Base-by-base conservation (phyloP, 1,140 invertebrate genomes). In the Hypothenemus hampei region DNA sequence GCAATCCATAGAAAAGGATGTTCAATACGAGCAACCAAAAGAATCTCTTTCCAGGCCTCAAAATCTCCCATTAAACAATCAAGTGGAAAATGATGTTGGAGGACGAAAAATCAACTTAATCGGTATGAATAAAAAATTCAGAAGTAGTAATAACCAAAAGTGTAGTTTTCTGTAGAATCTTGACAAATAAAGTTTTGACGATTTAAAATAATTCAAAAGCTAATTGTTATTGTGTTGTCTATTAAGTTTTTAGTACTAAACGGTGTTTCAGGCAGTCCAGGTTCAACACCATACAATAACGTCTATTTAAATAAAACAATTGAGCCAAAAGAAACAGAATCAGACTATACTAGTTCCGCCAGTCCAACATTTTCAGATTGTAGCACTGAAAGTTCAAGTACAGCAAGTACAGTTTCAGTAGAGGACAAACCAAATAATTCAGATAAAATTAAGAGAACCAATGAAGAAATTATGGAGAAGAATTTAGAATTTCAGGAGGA, bases 221-320 rank as follows among this genome's bases (percentile, higher is more conserved):
- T n/a, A n/a, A n/a, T n/a, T n/a, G n/a, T n/a, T n/a, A n/a, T n/a
- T n/a, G n/a, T n/a, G n/a, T n/a, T n/a, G n/a, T n/a, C n/a, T n/a
- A n/a, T n/a, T n/a, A n/a, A n/a, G n/a, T n/a, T n/a, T n/a, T 31
- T 11, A 31, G 26, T 31, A 31, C 26, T n/a, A n/a, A n/a, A n/a
- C n/a, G n/a, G n/a, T n/a, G n/a, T n/a, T n/a, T n/a, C n/a, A 67
- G 69, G 68, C 16, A 58, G 61, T 41, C 69, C 69, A 16, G 70
- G 68, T 40, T 70, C 68, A 15, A 72, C 68, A 1, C 67, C 67
- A 10, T 71, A 71, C 53, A 71, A 71, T 36, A 69, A 71, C 37
- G 53, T 69, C 6, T 70, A 69, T 43, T 55, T 68, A 6, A 62
- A 62, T n/a, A 60, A 68, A 58, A 61, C 67, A 57, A 58, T 68